phyloP scores from a whole-genome alignment of 2,888 invertebrate species.

The Synanthedon tipuliformis region DNA sequence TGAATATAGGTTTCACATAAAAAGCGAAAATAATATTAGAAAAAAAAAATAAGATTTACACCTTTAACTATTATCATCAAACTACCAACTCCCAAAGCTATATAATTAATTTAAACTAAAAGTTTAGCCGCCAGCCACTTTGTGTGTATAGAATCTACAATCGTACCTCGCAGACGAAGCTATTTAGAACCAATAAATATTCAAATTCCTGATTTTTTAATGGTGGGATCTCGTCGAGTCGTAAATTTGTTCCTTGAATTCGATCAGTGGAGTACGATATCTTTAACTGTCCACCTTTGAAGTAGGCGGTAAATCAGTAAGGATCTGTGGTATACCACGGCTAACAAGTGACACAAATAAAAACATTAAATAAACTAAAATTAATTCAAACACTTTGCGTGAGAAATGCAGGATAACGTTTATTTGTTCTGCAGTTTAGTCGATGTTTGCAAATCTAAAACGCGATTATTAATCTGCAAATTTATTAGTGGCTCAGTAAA shows the following conservation, averaged over 20 bases:
- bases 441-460: neutral
- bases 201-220: constrained; percentile 28
- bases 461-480: neutral
- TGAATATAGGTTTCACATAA: too few relatives aligned
- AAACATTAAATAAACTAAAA: neutral
- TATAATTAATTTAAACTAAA: too few relatives aligned
- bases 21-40: too few relatives aligned
- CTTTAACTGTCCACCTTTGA: neutral
- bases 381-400: neutral
- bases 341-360: neutral
- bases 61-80: too few relatives aligned
- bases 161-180: constrained; percentile 7
- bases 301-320: neutral
- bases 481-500: neutral
- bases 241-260: constrained; percentile 12
- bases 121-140: neutral
- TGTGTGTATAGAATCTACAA: neutral
- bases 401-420: neutral
- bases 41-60: too few relatives aligned
- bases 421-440: neutral
- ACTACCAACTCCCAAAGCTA: too few relatives aligned
- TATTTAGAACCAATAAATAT: constrained; percentile 41
- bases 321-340: neutral
- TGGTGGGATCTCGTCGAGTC: constrained; percentile 10
- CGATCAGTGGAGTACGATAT: constrained; percentile 3